phyloP scores from a whole-genome alignment of 2,113 vertebrate species.

The Colossoma macropomum region DNA sequence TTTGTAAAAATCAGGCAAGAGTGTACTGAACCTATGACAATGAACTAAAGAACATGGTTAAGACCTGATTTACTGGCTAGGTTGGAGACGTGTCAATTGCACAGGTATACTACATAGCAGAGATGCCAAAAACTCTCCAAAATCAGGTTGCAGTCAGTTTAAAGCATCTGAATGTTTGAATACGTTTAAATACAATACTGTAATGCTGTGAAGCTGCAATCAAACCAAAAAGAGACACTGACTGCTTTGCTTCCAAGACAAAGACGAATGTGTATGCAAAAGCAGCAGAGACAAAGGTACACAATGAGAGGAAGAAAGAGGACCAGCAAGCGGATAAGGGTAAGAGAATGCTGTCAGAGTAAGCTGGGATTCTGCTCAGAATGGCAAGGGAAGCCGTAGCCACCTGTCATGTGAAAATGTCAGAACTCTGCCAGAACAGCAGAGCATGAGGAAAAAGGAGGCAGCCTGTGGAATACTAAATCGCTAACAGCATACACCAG shows the following conservation, averaged over 20 bases:
- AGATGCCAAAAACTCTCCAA: neutral
- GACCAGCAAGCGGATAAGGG: neutral
- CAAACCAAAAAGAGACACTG: neutral
- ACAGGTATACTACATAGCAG: neutral
- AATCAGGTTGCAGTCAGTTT: neutral
- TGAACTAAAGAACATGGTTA: neutral
- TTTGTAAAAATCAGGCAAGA: too few species aligned
- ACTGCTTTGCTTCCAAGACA: too few species aligned
- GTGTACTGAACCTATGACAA: neutral
- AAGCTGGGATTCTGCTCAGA: neutral
- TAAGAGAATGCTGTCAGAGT: neutral
- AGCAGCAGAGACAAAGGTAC: neutral
- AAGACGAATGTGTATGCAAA: neutral
- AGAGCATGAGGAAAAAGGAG: neutral
- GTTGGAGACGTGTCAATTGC: too few species aligned
- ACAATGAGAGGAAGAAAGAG: neutral
- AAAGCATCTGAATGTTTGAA: neutral
- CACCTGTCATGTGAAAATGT: neutral
- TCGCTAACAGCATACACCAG: neutral
- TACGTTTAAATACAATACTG: neutral
- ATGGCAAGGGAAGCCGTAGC: neutral
- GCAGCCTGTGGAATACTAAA: conserved; percentile 7
- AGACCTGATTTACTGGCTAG: too few species aligned
- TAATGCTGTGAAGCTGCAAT: neutral
- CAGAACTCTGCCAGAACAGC: neutral